Base-by-base conservation (phyloP, 2,888 invertebrate species). In the Frankliniella intonsa region DNA sequence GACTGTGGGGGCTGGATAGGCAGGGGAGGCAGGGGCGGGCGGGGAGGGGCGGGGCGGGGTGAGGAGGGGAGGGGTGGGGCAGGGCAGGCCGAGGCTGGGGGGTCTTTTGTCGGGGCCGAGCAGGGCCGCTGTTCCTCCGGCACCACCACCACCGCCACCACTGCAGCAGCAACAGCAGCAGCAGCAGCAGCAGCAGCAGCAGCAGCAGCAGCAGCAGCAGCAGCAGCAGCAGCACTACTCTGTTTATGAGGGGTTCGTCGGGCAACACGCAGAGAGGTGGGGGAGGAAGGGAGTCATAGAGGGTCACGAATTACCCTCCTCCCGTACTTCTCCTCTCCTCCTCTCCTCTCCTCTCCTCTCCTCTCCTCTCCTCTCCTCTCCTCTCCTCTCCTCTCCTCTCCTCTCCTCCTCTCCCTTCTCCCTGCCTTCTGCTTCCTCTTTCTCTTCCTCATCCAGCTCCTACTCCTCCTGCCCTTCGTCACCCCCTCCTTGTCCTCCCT, bases 251-350 rank as follows among this genome's bases (percentile, higher is more conserved):
- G 62, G 62, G 55, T 14, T 38, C 38, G 38, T 38, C 38, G 38
- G 38, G 38, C 38, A 38, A 38, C 38, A 38, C 38, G 38, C 38
- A 38, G 38, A 38, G 55, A 17, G 12, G 55, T 55, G 55, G 55
- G 55, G 55, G 55, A 55, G 62, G 62, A n/a, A n/a, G 62, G 62
- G 62, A 62, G 14, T 62, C 62, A 62, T 17, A 19, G 62, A 19
- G 69, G 22, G 22, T 25, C 69, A 76, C 69, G 69, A 69, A 76
- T 76, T 76, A 76, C 69, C 69, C 62, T n/a, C 62, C 19, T n/a
- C 62, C 7, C n/a, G 7, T n/a, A 5, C n/a, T 62, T 10, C 14
- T 55, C 55, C 9, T 8, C 12, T 8, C 14, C 55, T 55, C 62
- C 62, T n/a, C 19, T 14, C 62, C 17, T 62, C 62, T 62, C n/a